phyloP scores from a whole-genome alignment of 2,113 vertebrate genomes.

The Oreochromis aureus region DNA sequence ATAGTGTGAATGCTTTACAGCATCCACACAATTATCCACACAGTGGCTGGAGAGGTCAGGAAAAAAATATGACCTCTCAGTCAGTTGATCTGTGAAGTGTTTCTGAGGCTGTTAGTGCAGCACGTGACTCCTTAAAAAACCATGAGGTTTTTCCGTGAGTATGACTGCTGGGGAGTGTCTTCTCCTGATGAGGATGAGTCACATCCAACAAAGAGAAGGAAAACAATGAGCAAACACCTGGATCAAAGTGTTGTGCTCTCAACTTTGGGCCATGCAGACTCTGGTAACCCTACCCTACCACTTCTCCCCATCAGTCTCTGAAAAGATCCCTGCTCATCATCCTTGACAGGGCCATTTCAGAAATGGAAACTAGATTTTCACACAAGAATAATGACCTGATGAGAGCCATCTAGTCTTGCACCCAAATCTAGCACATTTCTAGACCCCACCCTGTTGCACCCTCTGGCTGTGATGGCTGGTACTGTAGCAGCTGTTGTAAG shows the following conservation, averaged over 20 bases:
- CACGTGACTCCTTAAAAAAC: fast-evolving
- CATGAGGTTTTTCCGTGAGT: fast-evolving
- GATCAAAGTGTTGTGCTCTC: background rate
- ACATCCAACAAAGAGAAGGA: background rate
- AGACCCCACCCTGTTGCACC: no score
- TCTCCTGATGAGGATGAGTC: background rate
- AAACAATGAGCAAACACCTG: background rate
- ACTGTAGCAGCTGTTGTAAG: no score
- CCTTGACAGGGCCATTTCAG: fast-evolving
- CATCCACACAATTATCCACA: no score
- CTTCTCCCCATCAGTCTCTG: background rate
- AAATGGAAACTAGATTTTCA: fast-evolving
- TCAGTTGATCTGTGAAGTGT: background rate
- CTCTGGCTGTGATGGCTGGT: no score
- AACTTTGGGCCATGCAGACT: background rate
- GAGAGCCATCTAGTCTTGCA: no score
- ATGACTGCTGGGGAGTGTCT: background rate
- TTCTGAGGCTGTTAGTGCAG: background rate
- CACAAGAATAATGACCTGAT: no score
- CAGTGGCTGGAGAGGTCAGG: no score
- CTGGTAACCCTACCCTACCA: background rate
- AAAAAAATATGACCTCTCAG: background rate
- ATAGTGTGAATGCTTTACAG: no score
- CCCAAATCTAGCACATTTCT: no score
- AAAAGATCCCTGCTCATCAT: background rate